Evolutionary conservation across 2,113 vertebrate species (phyloP).

Genomic region (Chionis minor): DNA sequence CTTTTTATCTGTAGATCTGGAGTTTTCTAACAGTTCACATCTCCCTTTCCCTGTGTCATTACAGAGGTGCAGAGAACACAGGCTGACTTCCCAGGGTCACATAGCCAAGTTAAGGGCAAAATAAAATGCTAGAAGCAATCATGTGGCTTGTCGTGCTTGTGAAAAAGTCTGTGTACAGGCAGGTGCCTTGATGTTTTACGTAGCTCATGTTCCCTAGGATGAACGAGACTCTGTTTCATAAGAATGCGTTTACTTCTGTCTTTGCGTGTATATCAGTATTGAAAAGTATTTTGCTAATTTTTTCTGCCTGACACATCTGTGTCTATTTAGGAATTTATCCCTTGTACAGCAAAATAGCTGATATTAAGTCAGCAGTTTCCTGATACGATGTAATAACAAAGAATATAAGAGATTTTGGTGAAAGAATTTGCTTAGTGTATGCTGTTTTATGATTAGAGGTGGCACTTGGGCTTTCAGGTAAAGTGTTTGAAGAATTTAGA

Average conservation of each 20-base stretch:
- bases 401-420: conserved; percentile 1
- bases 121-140: neutral
- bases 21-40: neutral
- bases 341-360: conserved; percentile 11
- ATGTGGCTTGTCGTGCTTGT: neutral
- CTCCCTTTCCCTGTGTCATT: neutral
- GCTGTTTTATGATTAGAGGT: conserved; percentile 9
- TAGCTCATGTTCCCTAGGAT: neutral
- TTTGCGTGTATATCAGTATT: neutral
- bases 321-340: neutral
- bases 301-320: neutral
- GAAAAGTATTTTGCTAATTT: neutral
- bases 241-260: neutral
- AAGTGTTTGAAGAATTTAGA: neutral
- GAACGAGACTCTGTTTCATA: neutral
- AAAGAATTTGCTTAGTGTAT: conserved; percentile 7
- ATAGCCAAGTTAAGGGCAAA: neutral
- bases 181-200: neutral
- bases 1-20: neutral
- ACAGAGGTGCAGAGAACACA: neutral
- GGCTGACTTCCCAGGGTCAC: neutral
- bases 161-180: neutral
- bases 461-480: conserved; percentile 14
- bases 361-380: conserved; percentile 10
- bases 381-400: neutral